A percentile compares a stretch with the other conserved stretches of the same genome.
Conservation (phyloP, 2,888 invertebrate species). For the Anaspis maculata region DNA sequence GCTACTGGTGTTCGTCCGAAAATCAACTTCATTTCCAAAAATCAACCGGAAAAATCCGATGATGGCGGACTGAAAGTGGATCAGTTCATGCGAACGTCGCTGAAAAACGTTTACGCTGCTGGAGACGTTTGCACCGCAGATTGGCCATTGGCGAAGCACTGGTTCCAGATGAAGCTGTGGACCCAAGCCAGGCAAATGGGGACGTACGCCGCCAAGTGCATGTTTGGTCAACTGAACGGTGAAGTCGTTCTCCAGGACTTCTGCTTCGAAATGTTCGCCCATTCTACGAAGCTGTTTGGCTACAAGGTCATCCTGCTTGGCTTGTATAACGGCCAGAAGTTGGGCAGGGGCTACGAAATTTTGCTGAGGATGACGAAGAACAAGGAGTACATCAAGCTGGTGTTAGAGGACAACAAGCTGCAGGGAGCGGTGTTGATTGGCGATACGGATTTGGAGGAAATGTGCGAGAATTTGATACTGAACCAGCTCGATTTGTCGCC, state of each 20-base stretch:
- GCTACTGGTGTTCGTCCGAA: conserved; percentile 88
- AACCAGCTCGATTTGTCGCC: conserved; percentile 84
- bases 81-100: conserved; percentile 74
- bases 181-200: conserved; percentile 99
- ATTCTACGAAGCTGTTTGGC: conserved; percentile 91
- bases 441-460: conserved; percentile 95
- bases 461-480: conserved; percentile 94
- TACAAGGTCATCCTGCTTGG: conserved; percentile 89
- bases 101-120: conserved; percentile 79
- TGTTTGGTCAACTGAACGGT: conserved; percentile 56
- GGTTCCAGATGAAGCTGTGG: conserved; percentile 96
- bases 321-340: conserved; percentile 84
- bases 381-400: conserved; percentile 78
- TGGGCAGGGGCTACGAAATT: conserved; percentile 73
- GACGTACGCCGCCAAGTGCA: conserved; percentile 82
- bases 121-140: conserved; percentile 87
- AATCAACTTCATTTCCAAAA: conserved; percentile 49
- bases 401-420: conserved; percentile 73
- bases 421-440: conserved; percentile 95
- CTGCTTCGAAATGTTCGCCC: conserved; percentile 95
- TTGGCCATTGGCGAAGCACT: conserved; percentile 71
- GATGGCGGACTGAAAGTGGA: conserved; percentile 85
- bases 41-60: conserved; percentile 44
- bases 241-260: conserved; percentile 78
- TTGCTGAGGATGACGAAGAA: conserved; percentile 75